phyloP scores from a whole-genome alignment of 2,113 vertebrate species.

The Pseudopipra pipra region DNA sequence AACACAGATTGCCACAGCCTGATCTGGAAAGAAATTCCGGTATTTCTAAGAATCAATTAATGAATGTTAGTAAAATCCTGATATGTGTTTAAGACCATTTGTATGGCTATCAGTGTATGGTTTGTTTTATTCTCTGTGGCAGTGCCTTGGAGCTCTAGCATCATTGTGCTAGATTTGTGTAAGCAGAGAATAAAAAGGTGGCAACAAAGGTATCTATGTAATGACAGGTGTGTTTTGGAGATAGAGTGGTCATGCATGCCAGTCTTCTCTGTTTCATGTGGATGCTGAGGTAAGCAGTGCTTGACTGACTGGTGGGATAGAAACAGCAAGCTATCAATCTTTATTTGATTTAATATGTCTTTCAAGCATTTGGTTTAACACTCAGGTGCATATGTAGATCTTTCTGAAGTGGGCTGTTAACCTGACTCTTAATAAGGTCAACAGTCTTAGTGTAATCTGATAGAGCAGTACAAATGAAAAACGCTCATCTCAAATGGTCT shows the following conservation, averaged over 20 bases:
- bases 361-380: background rate
- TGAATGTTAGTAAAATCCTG: background rate
- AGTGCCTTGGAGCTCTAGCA: background rate
- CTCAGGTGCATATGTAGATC: background rate
- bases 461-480: conserved; percentile 9
- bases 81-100: background rate
- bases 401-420: conserved; percentile 15
- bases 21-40: background rate
- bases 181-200: background rate
- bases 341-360: background rate
- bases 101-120: background rate
- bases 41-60: background rate
- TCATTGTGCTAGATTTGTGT: background rate
- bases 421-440: conserved; percentile 27
- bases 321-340: background rate
- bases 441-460: background rate
- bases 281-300: background rate
- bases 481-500: background rate
- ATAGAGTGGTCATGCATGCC: background rate
- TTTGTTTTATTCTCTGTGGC: background rate
- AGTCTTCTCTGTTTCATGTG: background rate
- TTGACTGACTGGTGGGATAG: background rate
- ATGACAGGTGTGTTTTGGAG: background rate
- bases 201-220: background rate
- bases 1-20: background rate